phyloP scores from a whole-genome alignment of 2,888 invertebrate genomes.

The Horisme vitalbata region DNA sequence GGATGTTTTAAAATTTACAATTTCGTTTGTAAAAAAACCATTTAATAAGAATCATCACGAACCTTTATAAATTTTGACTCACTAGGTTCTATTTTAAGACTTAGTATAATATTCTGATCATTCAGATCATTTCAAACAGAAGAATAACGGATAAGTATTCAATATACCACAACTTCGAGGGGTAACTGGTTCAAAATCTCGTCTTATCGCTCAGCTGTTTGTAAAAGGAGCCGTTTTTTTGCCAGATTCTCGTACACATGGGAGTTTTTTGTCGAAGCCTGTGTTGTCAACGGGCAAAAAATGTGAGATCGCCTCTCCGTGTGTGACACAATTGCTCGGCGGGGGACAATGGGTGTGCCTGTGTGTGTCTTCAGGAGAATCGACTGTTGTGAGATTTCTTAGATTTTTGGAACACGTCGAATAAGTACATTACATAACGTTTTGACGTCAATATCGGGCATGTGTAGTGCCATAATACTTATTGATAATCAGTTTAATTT shows the following conservation, averaged over 20 bases:
- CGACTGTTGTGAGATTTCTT: constrained; percentile 20
- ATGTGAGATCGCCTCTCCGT: constrained; percentile 53
- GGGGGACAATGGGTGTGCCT: constrained; percentile 57
- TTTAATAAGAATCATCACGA: too few species aligned
- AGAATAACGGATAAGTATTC: constrained; percentile 2
- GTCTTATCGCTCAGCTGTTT: constrained; percentile 70
- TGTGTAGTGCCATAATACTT: too few species aligned
- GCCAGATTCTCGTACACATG: constrained; percentile 48
- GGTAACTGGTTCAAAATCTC: constrained; percentile 28
- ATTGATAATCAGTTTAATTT: too few species aligned
- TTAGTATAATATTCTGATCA: too few species aligned
- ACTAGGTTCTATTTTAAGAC: too few species aligned
- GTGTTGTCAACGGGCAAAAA: constrained; percentile 62
- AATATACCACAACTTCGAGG: constrained; percentile 25
- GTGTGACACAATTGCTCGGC: constrained; percentile 62
- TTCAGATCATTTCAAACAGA: not conserved
- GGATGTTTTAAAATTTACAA: too few species aligned
- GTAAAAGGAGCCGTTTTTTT: constrained; percentile 59
- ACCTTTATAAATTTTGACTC: too few species aligned
- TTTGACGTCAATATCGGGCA: too few species aligned
- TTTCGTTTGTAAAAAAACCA: too few species aligned
- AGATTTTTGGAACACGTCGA: constrained; percentile 16
- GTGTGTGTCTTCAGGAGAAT: constrained; percentile 29
- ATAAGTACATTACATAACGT: not conserved
- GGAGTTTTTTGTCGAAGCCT: constrained; percentile 50